A percentile compares a stretch with the other conserved stretches of the same genome.
Conservation (phyloP, 1,140 invertebrate species). For the Palaemon carinicauda region DNA sequence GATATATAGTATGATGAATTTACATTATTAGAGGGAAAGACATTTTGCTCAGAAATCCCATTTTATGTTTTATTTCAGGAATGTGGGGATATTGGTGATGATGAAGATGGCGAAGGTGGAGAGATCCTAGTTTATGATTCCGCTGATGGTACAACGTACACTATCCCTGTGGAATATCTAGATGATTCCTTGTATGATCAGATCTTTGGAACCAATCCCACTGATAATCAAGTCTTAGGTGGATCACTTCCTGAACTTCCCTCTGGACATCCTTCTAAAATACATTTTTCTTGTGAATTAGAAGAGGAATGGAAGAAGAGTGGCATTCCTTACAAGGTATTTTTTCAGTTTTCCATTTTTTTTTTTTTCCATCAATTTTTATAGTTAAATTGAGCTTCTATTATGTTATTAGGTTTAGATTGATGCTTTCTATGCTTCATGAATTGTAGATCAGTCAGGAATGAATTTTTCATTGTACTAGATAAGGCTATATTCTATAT, state of each 20-base stretch:
- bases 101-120: conserved; percentile 57
- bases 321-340: conserved; percentile 56
- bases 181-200: conserved; percentile 62
- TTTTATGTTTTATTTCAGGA: conserved; percentile 9
- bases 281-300: conserved; percentile 51
- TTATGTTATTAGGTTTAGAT: too few relatives aligned
- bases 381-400: too few relatives aligned
- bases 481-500: too few relatives aligned
- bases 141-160: conserved; percentile 49
- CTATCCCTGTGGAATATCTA: conserved; percentile 61
- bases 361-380: too few relatives aligned
- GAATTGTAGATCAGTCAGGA: too few relatives aligned
- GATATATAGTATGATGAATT: too few relatives aligned
- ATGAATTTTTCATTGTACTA: too few relatives aligned
- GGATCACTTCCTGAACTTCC: conserved; percentile 56
- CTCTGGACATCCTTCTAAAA: conserved; percentile 19
- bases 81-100: not conserved
- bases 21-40: too few relatives aligned
- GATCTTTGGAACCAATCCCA: conserved; percentile 59
- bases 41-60: not conserved
- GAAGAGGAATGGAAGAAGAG: conserved; percentile 61
- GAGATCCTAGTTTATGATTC: conserved; percentile 47
- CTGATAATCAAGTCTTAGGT: conserved; percentile 39
- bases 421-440: too few relatives aligned
- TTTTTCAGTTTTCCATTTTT: too few relatives aligned